phyloP scores from a whole-genome alignment of 2,797 vertebrate genomes.

The Betta splendens region DNA sequence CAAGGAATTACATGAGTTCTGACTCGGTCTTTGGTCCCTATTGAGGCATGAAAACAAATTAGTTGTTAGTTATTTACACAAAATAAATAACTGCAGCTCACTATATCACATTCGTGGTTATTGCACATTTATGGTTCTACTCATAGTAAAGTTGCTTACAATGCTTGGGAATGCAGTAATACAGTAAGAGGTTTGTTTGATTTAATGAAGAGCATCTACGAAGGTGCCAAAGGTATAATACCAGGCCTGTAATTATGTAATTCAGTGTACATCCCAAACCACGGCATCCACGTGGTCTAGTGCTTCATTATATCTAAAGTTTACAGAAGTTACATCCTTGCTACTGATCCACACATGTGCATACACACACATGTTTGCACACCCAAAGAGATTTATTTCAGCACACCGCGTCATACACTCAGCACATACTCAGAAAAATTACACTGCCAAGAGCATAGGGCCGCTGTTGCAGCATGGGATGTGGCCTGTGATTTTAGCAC shows the following conservation, averaged over 20 bases:
- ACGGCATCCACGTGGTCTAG: neutral
- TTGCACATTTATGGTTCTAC: too few relatives aligned
- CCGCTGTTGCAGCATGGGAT: slow-evolving; percentile 70
- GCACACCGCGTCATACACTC: slow-evolving; percentile 18
- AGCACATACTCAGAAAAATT: slow-evolving; percentile 18
- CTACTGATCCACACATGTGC: too few relatives aligned
- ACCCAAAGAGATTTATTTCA: slow-evolving; percentile 7
- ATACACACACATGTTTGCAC: neutral
- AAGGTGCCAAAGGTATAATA: neutral
- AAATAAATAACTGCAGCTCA: too few relatives aligned
- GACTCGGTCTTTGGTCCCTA: neutral
- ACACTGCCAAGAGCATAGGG: slow-evolving; percentile 35
- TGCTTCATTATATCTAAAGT: neutral
- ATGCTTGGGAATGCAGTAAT: neutral
- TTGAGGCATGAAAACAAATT: too few relatives aligned
- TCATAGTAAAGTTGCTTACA: neutral
- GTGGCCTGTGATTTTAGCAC: slow-evolving; percentile 75
- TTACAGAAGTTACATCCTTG: too few relatives aligned
- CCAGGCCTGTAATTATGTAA: neutral
- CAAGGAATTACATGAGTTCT: too few relatives aligned
- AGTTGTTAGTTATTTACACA: too few relatives aligned
- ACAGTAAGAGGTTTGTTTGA: neutral
- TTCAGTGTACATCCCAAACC: neutral
- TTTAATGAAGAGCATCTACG: neutral
- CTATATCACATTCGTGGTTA: too few relatives aligned